Evolutionary conservation across 2,113 vertebrate species (phyloP), one percentile per base, ranked within the genome.

Genomic region (Tricholaema leucomelas): DNA sequence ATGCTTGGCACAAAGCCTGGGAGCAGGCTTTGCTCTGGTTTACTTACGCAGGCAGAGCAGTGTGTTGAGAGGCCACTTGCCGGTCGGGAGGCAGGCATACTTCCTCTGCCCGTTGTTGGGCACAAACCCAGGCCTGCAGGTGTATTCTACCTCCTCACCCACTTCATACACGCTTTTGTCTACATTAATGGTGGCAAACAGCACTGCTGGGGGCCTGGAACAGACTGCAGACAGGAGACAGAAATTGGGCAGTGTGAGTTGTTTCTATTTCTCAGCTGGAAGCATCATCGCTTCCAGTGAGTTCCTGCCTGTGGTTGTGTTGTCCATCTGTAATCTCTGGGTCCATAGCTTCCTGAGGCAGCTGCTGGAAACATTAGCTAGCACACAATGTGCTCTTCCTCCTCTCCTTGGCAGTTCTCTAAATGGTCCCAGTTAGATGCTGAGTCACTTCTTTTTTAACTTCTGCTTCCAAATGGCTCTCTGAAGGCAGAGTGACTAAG

Each of bases 21-120:
- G 67, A 33, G 21, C 7, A 28, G 33, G 14, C 3, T 13, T 1
- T 44, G 36, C 28, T 31, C 27, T 9, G n/a, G 5, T n/a, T 25
- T 84, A 98, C 99, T 97, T 94, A 99, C 99, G 97, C 64, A 24
- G 81, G 84, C 99, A 99, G 8, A 56, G 89, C 27, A 99, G 65
- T 2, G 91, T 97, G 33, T 97, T 98, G 40, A 81, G 36, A 5
- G 97, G 95, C 99, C 99, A 99, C 8, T 64, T 33, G 74, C 98
- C 98, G 0, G 48, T 86, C 2, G 38, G 69, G 3, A 74, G 95
- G 91, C 99, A 99, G 15, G 70, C 85, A 27, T 98, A 98, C 27
- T 28, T 97, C 59, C 97, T 97, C 15, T 96, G 95, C 11, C 97
- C 97, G 0, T 10, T 93, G 5, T 94, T 61, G 8, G 97, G 93